Evolutionary conservation across 2,888 invertebrate species (phyloP).

Genomic region (Cosmia pyralina): DNA sequence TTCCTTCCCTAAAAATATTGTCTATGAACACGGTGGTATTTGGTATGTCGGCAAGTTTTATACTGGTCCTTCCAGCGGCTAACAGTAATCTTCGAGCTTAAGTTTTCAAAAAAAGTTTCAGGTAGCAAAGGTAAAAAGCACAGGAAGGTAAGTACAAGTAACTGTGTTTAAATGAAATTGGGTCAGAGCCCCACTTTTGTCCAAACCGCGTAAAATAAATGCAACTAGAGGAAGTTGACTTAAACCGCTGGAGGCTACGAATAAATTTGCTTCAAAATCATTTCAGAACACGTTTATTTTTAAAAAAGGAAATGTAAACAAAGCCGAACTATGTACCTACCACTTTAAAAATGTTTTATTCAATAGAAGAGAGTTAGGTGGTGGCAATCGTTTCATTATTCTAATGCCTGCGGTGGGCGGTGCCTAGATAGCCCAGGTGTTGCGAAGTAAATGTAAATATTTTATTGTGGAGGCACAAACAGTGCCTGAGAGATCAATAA

Average conservation of each 20-base stretch:
- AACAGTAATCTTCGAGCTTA: not conserved
- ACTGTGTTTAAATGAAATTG: slow-evolving; percentile 45
- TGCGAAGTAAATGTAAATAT: slow-evolving; percentile 89
- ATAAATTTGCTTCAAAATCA: slow-evolving; percentile 60
- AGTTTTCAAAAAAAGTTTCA: slow-evolving; percentile 17
- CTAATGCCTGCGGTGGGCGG: slow-evolving; percentile 83
- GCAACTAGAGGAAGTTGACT: slow-evolving; percentile 58
- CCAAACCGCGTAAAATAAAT: slow-evolving; percentile 54
- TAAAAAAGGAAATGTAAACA: slow-evolving; percentile 56
- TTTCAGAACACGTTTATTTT: slow-evolving; percentile 56
- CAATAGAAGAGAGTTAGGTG: slow-evolving; percentile 77
- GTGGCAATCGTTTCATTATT: slow-evolving; percentile 86
- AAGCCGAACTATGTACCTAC: slow-evolving; percentile 59
- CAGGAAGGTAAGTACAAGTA: slow-evolving; percentile 28
- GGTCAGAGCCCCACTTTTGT: slow-evolving; percentile 57
- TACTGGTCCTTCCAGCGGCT: too few relatives aligned
- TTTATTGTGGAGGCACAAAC: slow-evolving; percentile 88
- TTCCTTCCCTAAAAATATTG: too few relatives aligned
- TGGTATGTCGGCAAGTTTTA: too few relatives aligned
- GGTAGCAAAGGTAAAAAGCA: slow-evolving; percentile 1
- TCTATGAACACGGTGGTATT: too few relatives aligned
- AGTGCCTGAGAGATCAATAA: slow-evolving; percentile 90
- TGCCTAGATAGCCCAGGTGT: slow-evolving; percentile 84
- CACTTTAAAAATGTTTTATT: slow-evolving; percentile 80
- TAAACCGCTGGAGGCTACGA: slow-evolving; percentile 52